Evolutionary conservation across 2,888 invertebrate genomes (phyloP).

Genomic region (Cabera pusaria): DNA sequence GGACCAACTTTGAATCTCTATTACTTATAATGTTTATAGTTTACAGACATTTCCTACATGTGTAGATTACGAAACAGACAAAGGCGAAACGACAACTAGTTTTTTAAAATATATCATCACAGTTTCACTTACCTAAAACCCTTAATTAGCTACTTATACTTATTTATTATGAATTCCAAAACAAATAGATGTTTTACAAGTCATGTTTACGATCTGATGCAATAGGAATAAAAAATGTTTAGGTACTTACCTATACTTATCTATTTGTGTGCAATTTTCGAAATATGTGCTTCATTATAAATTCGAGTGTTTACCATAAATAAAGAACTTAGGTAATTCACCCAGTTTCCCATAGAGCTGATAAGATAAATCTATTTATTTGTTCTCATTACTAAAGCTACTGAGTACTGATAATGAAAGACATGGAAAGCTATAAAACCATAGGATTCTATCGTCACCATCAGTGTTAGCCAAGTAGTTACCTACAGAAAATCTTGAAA

Average conservation of each 20-base stretch:
- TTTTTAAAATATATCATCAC: too few species aligned
- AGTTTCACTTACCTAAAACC: too few species aligned
- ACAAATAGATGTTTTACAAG: too few species aligned
- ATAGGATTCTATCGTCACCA: slow-evolving; percentile 29
- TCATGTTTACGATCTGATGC: too few species aligned
- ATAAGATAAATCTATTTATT: slow-evolving; percentile 56
- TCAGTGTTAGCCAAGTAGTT: slow-evolving; percentile 20
- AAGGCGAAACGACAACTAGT: too few species aligned
- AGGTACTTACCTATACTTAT: neutral
- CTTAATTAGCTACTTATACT: too few species aligned
- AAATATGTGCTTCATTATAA: slow-evolving; percentile 23
- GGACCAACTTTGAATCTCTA: too few species aligned
- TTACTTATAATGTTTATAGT: too few species aligned
- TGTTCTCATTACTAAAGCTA: slow-evolving; percentile 30
- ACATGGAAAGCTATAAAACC: slow-evolving; percentile 55
- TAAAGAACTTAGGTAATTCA: slow-evolving; percentile 22
- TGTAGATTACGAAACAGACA: too few species aligned
- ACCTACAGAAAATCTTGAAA: slow-evolving; percentile 26
- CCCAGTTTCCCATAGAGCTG: slow-evolving; percentile 42
- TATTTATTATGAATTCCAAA: too few species aligned
- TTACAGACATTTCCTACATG: too few species aligned
- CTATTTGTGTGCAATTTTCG: slow-evolving; percentile 5
- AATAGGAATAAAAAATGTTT: neutral
- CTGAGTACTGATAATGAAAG: slow-evolving; percentile 44
- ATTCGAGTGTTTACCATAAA: slow-evolving; percentile 25